Evolutionary conservation across 2,888 invertebrate genomes (phyloP).

Genomic region (Drosophila sordidula): DNA sequence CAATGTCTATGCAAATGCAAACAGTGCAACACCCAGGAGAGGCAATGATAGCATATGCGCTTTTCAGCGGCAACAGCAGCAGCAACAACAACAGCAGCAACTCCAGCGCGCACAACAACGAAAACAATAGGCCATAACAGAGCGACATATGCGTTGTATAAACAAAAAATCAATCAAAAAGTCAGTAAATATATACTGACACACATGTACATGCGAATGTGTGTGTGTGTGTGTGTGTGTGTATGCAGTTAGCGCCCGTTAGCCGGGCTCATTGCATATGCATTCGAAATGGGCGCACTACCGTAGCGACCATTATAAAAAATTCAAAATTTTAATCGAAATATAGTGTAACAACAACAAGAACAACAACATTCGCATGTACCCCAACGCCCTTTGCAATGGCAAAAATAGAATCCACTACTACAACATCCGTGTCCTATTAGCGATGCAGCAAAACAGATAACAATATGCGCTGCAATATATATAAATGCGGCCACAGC

Average conservation of each 20-base stretch:
- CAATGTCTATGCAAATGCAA: constrained; percentile 66
- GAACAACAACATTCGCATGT: constrained; percentile 3
- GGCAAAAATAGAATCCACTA: constrained; percentile 62
- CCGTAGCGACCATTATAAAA: constrained; percentile 63
- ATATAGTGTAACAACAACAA: constrained; percentile 66
- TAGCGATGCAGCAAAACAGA: constrained; percentile 62
- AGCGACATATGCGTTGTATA: constrained; percentile 68
- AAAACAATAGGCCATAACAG: constrained; percentile 48
- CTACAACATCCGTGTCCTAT: constrained; percentile 42
- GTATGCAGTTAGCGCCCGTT: constrained; percentile 1
- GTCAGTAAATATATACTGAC: constrained; percentile 39
- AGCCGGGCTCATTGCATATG: constrained; percentile 30
- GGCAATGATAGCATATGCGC: constrained; percentile 62
- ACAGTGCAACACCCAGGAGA: constrained; percentile 68
- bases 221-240: neutral
- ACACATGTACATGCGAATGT: neutral
- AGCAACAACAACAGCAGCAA: constrained; percentile 12
- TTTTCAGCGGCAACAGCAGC: constrained; percentile 29
- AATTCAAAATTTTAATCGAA: constrained; percentile 77
- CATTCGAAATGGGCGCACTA: constrained; percentile 57
- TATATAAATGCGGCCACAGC: constrained; percentile 7
- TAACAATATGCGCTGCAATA: constrained; percentile 54
- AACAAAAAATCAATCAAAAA: constrained; percentile 76
- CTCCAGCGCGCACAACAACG: constrained; percentile 11
- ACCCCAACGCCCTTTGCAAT: constrained; percentile 5